Evolutionary conservation across 1,140 invertebrate genomes (phyloP), one percentile per base, ranked within the genome.

Genomic region (Goniozus legneri): DNA sequence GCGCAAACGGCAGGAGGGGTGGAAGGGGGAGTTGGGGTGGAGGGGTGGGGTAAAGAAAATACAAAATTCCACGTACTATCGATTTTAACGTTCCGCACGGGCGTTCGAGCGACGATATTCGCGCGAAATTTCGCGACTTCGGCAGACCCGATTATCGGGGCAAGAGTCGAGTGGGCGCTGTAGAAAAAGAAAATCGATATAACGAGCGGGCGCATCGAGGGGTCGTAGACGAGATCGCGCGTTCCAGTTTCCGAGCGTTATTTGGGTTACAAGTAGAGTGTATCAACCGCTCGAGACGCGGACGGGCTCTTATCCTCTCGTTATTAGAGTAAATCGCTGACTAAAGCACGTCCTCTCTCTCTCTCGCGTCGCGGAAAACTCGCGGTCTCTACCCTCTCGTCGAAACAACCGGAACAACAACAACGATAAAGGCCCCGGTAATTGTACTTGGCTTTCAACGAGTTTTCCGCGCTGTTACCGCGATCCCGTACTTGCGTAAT

Each of bases 191-290:
- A n/a, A n/a, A n/a, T n/a, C n/a, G n/a, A n/a, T 40, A 8, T 19
- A 44, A 15, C 19, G 10, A 35, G 13, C 16, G 30, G 2, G 19
- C 38, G 20, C 20, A 22, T 44, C 21, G 16, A 35, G 43, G 43
- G 46, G 43, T 34, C 38, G 19, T 20, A 2, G 40, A 27, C 27
- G 12, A 15, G 27, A 47, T 39, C 20, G 40, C 32, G 21, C 40
- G 21, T 34, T 14, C 31, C 8, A 34, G 41, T 48, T 44, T 34
- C 40, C 24, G 46, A 48, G 44, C 40, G 43, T 35, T 14, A 44
- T 33, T n/a, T n/a, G n/a, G n/a, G n/a, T n/a, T n/a, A n/a, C n/a
- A n/a, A n/a, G n/a, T n/a, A 27, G 10, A 10, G 24, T 10, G 24
- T 27, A 27, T 27, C 10, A 27, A 10, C 24, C 24, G 4, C 10